phyloP scores from a whole-genome alignment of 2,797 vertebrate species.

The Sphenopsis melanotis region DNA sequence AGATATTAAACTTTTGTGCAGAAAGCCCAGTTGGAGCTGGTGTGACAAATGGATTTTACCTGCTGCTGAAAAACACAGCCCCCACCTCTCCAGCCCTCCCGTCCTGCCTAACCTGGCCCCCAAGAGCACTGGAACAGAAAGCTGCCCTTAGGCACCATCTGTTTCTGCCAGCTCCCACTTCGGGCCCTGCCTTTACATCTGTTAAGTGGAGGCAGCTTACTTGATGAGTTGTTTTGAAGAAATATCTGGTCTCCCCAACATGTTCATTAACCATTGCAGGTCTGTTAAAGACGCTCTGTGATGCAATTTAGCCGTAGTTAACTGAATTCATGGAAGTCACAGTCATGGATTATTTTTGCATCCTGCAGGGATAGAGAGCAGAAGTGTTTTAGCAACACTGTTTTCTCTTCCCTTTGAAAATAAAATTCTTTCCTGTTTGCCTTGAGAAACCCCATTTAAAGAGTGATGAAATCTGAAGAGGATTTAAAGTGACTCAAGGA shows the following conservation, averaged over 20 bases:
- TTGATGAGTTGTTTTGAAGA: conserved; percentile 79
- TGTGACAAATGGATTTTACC: conserved; percentile 87
- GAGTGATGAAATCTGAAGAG: conserved; percentile 59
- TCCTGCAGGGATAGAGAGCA: conserved; percentile 49
- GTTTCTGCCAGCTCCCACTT: conserved; percentile 78
- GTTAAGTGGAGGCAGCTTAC: conserved; percentile 72
- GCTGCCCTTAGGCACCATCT: conserved; percentile 84
- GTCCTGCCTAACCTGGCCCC: conserved; percentile 66
- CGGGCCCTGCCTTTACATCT: conserved; percentile 78
- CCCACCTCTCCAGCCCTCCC: conserved; percentile 52
- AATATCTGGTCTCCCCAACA: conserved; percentile 61
- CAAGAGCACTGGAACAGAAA: conserved; percentile 76
- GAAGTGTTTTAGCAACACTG: conserved; percentile 36
- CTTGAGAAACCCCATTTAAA: conserved; percentile 56
- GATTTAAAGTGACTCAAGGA: conserved; percentile 65
- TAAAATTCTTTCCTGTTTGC: conserved; percentile 17
- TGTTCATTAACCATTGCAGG: conserved; percentile 61
- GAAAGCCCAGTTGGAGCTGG: conserved; percentile 77
- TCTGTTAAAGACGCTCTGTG: conserved; percentile 43
- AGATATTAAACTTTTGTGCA: conserved; percentile 80
- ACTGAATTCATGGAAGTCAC: conserved; percentile 64
- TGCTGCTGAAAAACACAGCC: conserved; percentile 78
- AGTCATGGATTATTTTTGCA: conserved; percentile 54
- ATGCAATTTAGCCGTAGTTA: conserved; percentile 46
- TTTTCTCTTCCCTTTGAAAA: conserved; percentile 65